Evolutionary conservation across 2,113 vertebrate species (phyloP), one percentile per base, ranked within the genome.

Genomic region (Hippocampus comes): DNA sequence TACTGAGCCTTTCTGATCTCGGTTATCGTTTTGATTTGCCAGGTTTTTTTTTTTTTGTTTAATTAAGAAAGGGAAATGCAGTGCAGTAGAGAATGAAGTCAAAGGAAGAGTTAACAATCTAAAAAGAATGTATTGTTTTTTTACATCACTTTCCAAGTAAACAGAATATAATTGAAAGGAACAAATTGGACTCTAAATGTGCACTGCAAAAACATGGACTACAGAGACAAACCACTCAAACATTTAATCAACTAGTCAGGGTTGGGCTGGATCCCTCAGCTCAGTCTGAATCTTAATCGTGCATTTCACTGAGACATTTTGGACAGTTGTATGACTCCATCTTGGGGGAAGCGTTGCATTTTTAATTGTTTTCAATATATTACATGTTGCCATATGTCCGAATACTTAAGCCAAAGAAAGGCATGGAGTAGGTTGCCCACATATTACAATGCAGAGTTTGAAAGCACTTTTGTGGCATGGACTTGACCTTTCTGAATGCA

Each of bases 1-100:
- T 25, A 25, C 59, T 53, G 51, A 77, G 78, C 74, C 71, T 68
- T 51, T 55, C 42, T 69, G 57, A 76, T 82, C 82, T 74, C 71
- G 64, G 30, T 77, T 82, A 79, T 82, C 78, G 71, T 84, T 86
- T 66, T 67, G 75, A 43, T 70, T 75, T 82, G 18, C 1, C 43
- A 15, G 34, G 5, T 38, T 38, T 38, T 6, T 38, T 30, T 30
- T 30, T 30, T 30, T 41, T 68, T 75, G 78, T 76, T 71, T 60
- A 60, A 56, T 25, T 25, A 25, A 25, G 48, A 51, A 68, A 56
- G 42, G 46, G 77, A 73, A 77, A 57, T 59, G 76, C 27, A 65
- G 63, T 71, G 6, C 14, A 9, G 14, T 5, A 7, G 14, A 48
- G 5, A 9, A 25, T 48, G n/a, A 64, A 43, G 21, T 23, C 21